Evolutionary conservation across 2,797 vertebrate genomes (phyloP).

Genomic region (Fistularia tabacaria): DNA sequence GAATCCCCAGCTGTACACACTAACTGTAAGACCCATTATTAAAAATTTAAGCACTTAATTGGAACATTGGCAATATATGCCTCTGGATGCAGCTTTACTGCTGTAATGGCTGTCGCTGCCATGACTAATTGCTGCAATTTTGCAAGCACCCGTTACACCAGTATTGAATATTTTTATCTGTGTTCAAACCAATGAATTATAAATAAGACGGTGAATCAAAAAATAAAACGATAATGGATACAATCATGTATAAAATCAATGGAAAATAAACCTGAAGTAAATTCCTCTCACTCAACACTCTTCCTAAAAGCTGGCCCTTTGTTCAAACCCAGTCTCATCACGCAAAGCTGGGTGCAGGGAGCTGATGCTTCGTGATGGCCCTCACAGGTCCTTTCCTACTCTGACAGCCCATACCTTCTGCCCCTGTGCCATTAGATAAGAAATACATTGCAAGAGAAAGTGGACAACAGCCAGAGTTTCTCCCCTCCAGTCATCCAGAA

Average conservation of each 20-base stretch:
- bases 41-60: conserved; percentile 66
- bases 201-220: conserved; percentile 34
- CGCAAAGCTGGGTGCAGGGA: conserved; percentile 10
- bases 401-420: conserved; percentile 27
- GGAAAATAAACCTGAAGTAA: background rate
- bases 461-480: conserved; percentile 52
- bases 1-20: conserved; percentile 31
- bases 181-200: conserved; percentile 41
- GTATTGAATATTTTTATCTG: conserved; percentile 23
- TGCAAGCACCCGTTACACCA: conserved; percentile 29
- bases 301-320: too few species aligned
- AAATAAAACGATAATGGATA: background rate
- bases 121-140: conserved; percentile 68
- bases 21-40: conserved; percentile 15
- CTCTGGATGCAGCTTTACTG: conserved; percentile 31
- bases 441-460: conserved; percentile 27
- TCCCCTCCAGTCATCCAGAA: conserved; percentile 42
- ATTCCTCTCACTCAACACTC: too few species aligned
- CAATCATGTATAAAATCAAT: conserved; percentile 4
- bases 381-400: conserved; percentile 55
- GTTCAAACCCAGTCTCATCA: too few species aligned
- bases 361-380: conserved; percentile 48
- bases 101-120: conserved; percentile 54
- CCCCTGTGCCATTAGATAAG: conserved; percentile 2
- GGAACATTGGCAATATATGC: conserved; percentile 48